A percentile compares a stretch with the other conserved stretches of the same genome.
phyloP scores from a whole-genome alignment of 2,888 invertebrate genomes.

The Phoronis australis region DNA sequence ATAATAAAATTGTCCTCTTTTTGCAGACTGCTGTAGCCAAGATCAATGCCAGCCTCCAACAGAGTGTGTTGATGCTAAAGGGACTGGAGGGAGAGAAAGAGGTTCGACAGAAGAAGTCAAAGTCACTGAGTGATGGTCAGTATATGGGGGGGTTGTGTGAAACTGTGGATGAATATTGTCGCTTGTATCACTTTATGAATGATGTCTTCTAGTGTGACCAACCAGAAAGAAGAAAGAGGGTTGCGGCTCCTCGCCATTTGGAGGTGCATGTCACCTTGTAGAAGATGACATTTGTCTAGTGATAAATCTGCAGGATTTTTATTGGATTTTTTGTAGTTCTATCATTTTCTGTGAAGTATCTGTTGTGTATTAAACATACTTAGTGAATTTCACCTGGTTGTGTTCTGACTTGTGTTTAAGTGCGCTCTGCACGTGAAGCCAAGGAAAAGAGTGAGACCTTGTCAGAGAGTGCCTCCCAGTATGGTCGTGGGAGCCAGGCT shows the following conservation, averaged over 20 bases:
- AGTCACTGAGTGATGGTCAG: no score
- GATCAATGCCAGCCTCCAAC: slow-evolving; percentile 33
- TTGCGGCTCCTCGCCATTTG: no score
- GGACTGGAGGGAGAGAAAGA: slow-evolving; percentile 39
- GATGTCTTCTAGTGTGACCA: neutral
- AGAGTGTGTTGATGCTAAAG: slow-evolving; percentile 35
- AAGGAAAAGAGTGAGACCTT: slow-evolving; percentile 6
- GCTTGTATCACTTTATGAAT: neutral
- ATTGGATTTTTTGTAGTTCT: no score
- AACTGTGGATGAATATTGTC: neutral
- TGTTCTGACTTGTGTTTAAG: no score
- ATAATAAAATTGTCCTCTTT: no score
- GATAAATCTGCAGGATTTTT: no score
- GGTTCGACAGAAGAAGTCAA: slow-evolving; percentile 18
- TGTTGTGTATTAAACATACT: no score
- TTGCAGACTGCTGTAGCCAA: slow-evolving; percentile 35
- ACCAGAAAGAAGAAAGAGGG: no score
- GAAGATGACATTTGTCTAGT: no score
- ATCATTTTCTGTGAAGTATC: no score
- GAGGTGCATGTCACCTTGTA: no score
- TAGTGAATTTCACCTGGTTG: no score
- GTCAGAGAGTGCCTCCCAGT: slow-evolving; percentile 1
- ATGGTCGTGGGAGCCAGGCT: slow-evolving; percentile 1
- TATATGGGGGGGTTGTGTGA: neutral
- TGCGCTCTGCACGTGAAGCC: neutral